Evolutionary conservation across 1,140 invertebrate species (phyloP).

Genomic region (Andricus grossulariae): DNA sequence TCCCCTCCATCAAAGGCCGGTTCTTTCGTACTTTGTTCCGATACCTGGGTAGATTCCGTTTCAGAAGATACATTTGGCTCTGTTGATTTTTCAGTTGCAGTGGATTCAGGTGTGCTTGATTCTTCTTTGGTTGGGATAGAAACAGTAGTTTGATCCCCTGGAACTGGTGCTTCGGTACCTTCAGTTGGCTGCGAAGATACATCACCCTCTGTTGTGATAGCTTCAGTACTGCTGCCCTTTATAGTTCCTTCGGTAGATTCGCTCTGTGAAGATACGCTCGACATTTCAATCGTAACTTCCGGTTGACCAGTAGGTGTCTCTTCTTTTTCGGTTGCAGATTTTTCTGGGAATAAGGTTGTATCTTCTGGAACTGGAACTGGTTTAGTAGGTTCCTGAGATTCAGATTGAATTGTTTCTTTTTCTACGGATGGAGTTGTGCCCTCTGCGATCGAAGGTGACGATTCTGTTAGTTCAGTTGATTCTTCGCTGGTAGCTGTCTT

Average conservation of each 20-base stretch:
- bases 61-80: slow-evolving; percentile 29
- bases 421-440: slow-evolving; percentile 32
- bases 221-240: too few species aligned
- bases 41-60: slow-evolving; percentile 32
- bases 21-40: slow-evolving; percentile 9
- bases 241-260: slow-evolving; percentile 7
- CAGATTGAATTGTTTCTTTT: slow-evolving; percentile 39
- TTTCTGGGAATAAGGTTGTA: slow-evolving; percentile 35
- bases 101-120: slow-evolving; percentile 34
- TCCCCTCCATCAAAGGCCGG: slow-evolving; percentile 7
- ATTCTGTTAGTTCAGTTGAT: too few species aligned
- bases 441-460: too few species aligned
- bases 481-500: too few species aligned
- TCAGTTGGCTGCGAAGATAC: not conserved
- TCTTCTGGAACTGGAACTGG: slow-evolving; percentile 25
- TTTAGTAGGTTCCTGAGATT: slow-evolving; percentile 35
- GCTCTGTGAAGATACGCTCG: too few species aligned
- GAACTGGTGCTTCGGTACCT: slow-evolving; percentile 31
- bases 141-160: slow-evolving; percentile 5
- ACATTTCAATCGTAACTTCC: too few species aligned
- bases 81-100: slow-evolving; percentile 33
- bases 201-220: too few species aligned
- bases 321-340: slow-evolving; percentile 35
- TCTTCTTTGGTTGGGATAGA: slow-evolving; percentile 37
- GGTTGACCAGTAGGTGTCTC: slow-evolving; percentile 34